phyloP scores from a whole-genome alignment of 2,113 vertebrate species.

The Pyrgilauda ruficollis region DNA sequence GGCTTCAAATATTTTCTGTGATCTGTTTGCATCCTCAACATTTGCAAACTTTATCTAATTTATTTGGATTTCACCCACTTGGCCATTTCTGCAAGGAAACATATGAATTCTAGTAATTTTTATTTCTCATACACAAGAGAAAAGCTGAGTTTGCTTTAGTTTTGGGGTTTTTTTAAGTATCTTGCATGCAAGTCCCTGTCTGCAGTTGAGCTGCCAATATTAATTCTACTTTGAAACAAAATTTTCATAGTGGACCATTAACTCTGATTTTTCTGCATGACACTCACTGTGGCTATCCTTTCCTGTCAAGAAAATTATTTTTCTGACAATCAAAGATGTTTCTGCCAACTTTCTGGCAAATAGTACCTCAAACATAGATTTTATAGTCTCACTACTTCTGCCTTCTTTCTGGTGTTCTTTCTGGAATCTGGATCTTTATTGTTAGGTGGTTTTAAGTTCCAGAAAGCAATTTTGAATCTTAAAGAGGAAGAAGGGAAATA shows the following conservation, averaged over 20 bases:
- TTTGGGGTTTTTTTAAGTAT: not conserved
- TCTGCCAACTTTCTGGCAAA: not conserved
- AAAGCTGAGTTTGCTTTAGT: not conserved
- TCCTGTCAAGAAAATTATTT: conserved; percentile 33
- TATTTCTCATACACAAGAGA: not conserved
- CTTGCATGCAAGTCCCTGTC: not conserved
- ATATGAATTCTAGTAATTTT: not conserved
- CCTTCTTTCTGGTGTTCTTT: not conserved
- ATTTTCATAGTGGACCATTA: not conserved
- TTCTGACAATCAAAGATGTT: not conserved
- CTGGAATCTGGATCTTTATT: not conserved
- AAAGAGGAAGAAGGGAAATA: not conserved
- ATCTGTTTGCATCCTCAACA: not conserved
- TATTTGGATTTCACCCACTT: not conserved
- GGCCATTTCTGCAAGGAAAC: not conserved
- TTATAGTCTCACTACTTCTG: not conserved
- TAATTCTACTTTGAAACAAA: conserved; percentile 14
- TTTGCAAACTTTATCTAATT: not conserved
- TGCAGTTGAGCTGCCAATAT: conserved; percentile 12
- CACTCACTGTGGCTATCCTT: not conserved
- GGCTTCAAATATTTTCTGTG: not conserved
- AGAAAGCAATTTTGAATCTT: not conserved
- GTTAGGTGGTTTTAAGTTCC: not conserved
- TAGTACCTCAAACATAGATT: not conserved
- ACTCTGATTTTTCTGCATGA: conserved; percentile 27